phyloP scores from a whole-genome alignment of 2,888 invertebrate genomes.

The Thymelicus sylvestris region DNA sequence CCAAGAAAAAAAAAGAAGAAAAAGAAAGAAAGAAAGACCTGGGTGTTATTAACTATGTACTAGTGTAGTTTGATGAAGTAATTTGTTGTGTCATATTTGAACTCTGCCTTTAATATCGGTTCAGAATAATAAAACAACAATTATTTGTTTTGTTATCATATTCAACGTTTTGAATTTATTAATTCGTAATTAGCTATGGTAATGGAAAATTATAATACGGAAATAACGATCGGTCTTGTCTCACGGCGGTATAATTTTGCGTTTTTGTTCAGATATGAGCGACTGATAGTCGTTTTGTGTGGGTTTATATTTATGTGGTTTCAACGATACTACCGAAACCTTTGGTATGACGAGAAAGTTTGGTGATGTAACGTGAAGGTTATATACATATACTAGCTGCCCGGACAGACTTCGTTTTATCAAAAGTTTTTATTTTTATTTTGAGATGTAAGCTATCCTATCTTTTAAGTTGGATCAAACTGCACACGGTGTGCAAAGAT shows the following conservation, averaged over 20 bases:
- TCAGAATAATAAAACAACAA: neutral
- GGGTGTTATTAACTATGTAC: no score
- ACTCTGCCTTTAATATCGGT: neutral
- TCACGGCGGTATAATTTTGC: slow-evolving; percentile 21
- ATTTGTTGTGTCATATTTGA: no score
- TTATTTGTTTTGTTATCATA: slow-evolving; percentile 10
- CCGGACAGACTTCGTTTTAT: no score
- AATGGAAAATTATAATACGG: slow-evolving; percentile 32
- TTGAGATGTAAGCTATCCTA: no score
- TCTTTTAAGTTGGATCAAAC: no score
- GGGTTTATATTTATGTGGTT: slow-evolving; percentile 11
- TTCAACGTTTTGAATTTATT: slow-evolving; percentile 18
- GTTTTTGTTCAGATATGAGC: slow-evolving; percentile 22
- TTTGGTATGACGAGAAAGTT: slow-evolving; percentile 17
- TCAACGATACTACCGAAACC: neutral
- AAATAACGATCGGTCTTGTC: slow-evolving; percentile 25
- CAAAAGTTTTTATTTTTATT: no score
- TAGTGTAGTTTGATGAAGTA: no score
- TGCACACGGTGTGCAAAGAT: no score
- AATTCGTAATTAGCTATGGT: slow-evolving; percentile 29
- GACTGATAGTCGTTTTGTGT: slow-evolving; percentile 12
- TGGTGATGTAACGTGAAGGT: neutral
- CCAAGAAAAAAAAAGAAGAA: no score
- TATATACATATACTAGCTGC: no score
- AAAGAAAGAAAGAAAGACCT: no score